Evolutionary conservation across 2,797 vertebrate species (phyloP).

Genomic region (Oreochromis grahami): DNA sequence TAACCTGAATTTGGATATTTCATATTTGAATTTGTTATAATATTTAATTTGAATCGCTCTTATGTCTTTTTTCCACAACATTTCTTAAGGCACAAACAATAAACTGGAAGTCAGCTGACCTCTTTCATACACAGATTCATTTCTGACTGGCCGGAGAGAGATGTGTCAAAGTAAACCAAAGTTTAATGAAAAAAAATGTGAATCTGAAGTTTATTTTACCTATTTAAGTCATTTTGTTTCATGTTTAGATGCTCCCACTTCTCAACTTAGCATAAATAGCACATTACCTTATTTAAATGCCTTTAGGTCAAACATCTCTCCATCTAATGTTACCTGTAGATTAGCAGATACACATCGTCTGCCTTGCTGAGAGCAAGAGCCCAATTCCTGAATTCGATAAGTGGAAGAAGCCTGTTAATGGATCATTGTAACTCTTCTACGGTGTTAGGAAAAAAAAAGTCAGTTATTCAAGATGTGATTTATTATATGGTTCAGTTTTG

Average conservation of each 20-base stretch:
- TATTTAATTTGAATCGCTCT: not conserved
- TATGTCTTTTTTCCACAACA: not conserved
- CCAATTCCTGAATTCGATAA: not conserved
- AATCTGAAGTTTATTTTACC: not conserved
- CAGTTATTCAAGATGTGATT: constrained; percentile 6
- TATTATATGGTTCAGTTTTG: constrained; percentile 45
- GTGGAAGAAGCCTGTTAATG: not conserved
- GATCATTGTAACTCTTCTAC: not conserved
- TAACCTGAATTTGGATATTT: not conserved
- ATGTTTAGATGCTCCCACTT: not conserved
- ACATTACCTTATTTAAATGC: not conserved
- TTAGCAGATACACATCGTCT: not conserved
- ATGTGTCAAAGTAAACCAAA: not conserved
- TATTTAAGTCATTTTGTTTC: not conserved
- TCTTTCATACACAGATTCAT: not conserved
- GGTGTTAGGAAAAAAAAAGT: not conserved
- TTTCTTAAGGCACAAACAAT: not conserved
- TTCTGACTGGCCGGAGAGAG: not conserved
- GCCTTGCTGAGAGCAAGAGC: not conserved
- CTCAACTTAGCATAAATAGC: not conserved
- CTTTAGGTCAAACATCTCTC: not conserved
- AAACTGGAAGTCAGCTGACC: not conserved
- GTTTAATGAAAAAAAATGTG: not conserved
- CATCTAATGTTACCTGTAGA: not conserved
- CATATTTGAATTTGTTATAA: not conserved